Conservation (phyloP, 2,113 vertebrate species). For the Terrapene triunguis region DNA sequence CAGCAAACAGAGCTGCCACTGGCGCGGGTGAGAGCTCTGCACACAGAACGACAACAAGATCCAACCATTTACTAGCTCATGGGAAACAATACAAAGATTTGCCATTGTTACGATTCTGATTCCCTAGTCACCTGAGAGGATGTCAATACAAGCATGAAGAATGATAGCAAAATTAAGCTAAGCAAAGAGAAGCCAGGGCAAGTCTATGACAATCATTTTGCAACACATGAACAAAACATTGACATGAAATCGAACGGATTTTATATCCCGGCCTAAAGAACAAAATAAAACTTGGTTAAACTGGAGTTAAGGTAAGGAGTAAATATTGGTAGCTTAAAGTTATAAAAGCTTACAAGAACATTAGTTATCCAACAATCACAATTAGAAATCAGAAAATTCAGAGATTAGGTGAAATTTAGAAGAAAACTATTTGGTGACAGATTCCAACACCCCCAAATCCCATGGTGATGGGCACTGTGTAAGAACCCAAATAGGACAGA, state of each 20-base stretch:
- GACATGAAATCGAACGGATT: background rate
- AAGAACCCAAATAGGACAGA: background rate
- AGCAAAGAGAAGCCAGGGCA: background rate
- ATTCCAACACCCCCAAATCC: background rate
- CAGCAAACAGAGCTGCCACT: background rate
- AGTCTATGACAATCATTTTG: background rate
- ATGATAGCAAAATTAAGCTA: background rate
- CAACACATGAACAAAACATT: background rate
- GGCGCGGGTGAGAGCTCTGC: background rate
- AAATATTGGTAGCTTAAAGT: background rate
- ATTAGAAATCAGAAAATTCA: background rate
- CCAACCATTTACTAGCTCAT: background rate
- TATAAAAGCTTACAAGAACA: background rate
- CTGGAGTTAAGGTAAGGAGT: background rate
- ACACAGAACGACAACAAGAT: accelerated
- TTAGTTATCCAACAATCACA: background rate
- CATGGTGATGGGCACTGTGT: background rate
- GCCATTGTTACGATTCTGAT: background rate
- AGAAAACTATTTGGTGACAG: background rate
- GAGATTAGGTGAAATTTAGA: background rate
- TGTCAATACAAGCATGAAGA: background rate
- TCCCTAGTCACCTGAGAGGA: background rate
- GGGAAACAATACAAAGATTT: too few relatives aligned
- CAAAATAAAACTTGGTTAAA: background rate
- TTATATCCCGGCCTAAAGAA: background rate